Evolutionary conservation across 2,888 invertebrate species (phyloP).

Genomic region (Cerastoderma edule): DNA sequence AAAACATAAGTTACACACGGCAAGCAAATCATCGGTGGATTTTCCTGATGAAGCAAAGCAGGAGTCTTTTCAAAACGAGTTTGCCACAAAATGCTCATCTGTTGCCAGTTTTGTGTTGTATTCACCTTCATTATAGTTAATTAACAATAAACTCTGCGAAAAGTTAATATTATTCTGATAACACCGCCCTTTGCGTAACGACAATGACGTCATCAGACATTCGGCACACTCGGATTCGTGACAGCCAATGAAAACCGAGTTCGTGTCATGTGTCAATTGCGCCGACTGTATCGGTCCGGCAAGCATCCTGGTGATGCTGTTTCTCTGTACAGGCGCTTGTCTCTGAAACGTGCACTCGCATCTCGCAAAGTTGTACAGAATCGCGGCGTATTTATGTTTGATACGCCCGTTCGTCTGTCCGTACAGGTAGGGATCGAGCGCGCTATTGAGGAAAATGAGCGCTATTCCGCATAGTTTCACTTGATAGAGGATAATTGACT

Average conservation of each 20-base stretch:
- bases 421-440: constrained; percentile 76
- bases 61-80: background rate
- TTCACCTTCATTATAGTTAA: constrained; percentile 23
- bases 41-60: background rate
- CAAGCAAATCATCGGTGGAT: no score
- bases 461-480: constrained; percentile 78
- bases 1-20: no score
- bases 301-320: constrained; percentile 26
- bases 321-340: constrained; percentile 17
- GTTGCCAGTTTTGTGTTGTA: constrained; percentile 14
- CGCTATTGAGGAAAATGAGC: constrained; percentile 77
- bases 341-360: constrained; percentile 36
- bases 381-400: constrained; percentile 62
- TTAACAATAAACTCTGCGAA: constrained; percentile 23
- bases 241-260: constrained; percentile 26
- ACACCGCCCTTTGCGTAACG: constrained; percentile 23
- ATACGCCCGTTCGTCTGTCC: constrained; percentile 70
- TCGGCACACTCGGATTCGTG: constrained; percentile 17
- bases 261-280: constrained; percentile 41
- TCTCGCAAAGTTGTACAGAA: constrained; percentile 41
- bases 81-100: constrained; percentile 4
- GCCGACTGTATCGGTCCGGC: constrained; percentile 29
- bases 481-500: constrained; percentile 76
- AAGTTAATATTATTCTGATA: constrained; percentile 28
- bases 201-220: constrained; percentile 17